Evolutionary conservation across 2,888 invertebrate genomes (phyloP).

Genomic region (Cerastis leucographa): DNA sequence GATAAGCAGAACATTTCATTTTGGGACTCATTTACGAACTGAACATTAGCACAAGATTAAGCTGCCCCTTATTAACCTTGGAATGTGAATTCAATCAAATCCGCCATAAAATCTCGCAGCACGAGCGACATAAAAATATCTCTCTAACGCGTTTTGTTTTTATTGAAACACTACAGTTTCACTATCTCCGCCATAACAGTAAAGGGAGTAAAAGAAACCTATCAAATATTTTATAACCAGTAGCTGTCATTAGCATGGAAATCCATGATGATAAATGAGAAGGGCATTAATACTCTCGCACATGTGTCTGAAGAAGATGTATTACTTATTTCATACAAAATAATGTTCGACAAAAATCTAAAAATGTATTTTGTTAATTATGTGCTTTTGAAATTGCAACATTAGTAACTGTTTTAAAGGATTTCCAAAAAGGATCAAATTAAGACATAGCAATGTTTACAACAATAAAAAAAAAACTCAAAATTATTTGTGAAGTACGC

Average conservation of each 20-base stretch:
- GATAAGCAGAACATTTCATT: background rate
- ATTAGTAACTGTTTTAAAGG: too few relatives aligned
- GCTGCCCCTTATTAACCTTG: conserved; percentile 14
- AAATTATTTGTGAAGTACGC: too few relatives aligned
- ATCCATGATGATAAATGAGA: conserved; percentile 53
- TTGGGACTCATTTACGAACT: conserved; percentile 3
- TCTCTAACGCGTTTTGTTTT: conserved; percentile 24
- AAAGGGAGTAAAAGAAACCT: conserved; percentile 41
- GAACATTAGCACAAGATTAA: conserved; percentile 23
- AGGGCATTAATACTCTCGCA: conserved; percentile 54
- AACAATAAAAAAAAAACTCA: too few relatives aligned
- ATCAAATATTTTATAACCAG: conserved; percentile 42
- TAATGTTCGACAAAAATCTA: background rate
- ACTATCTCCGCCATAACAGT: conserved; percentile 29
- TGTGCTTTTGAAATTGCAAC: too few relatives aligned
- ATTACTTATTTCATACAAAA: conserved; percentile 25
- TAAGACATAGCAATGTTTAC: too few relatives aligned
- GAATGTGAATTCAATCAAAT: conserved; percentile 37
- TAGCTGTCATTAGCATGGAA: conserved; percentile 46
- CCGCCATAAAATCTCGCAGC: conserved; percentile 13
- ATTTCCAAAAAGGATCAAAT: background rate
- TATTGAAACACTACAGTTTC: conserved; percentile 40
- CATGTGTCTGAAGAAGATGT: conserved; percentile 34
- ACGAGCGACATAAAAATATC: conserved; percentile 18
- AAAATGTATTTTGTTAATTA: background rate